Base-by-base conservation (phyloP, 1,140 invertebrate species). In the Pogonognathellus flavescens region DNA sequence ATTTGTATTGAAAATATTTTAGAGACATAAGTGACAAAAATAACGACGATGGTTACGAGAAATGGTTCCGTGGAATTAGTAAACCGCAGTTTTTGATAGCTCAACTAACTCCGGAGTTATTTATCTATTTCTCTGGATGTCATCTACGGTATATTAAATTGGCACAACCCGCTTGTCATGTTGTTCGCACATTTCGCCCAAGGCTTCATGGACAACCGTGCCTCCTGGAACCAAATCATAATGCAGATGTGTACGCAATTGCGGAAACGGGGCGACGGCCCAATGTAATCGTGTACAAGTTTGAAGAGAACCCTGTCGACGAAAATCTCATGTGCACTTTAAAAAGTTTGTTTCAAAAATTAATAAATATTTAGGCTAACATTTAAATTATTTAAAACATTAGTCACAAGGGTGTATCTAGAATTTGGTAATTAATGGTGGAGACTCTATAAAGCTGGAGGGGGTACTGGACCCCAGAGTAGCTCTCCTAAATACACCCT, bases 71-170 rank as follows among this genome's bases (percentile, higher is more conserved):
- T 16, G 87, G 87, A 9, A 50, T 87, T 31, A 72, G 82, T 22
- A 82, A 81, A 20, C 55, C 70, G 1, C 25, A 59, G 1, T 80
- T 80, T 57, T 55, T 84, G 14, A 25, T 87, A 1, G 52, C 87
- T 16, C 11, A 81, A 11, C 20, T 87, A 10, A 14, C 66, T 18
- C 22, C 3, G 4, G 57, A 87, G 11, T 55, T 83, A n/a, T 50
- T 87, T 9, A 76, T 80, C 4, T 87, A 86, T 31, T 85, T 88
- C 8, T 83, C 53, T 20, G 88, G 84, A 53, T 87, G 88, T 57
- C 83, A 86, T 76, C 60, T 88, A n/a, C 83, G 83, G n/a, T 87
- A 86, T n/a, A 70, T 86, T 6, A 59, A 84, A 52, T 8, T 85
- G 0, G 62, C 57, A 0, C 22, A 82, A 25, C 82, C 82, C 7